These are phyloP conservation scores for Papilio machaon DNA, from an alignment of 1,140 invertebrate species.

Conservation along the genomic window DNA sequence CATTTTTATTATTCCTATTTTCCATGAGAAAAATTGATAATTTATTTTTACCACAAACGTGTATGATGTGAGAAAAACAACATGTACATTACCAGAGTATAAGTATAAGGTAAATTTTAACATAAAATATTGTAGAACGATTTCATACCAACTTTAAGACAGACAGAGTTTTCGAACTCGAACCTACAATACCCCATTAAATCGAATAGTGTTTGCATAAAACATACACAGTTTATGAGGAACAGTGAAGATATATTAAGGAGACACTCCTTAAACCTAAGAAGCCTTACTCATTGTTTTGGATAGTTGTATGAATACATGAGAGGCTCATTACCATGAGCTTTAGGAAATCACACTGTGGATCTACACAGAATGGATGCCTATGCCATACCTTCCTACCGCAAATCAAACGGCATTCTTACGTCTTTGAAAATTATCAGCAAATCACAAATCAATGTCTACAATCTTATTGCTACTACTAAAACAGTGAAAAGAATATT, in stretches of 20 bases:
- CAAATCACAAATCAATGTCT: constrained; percentile 16
- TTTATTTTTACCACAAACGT: neutral
- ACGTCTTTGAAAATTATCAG: constrained; percentile 2
- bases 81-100: too few relatives aligned
- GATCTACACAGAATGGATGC: constrained; percentile 46
- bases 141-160: neutral
- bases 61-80: too few relatives aligned
- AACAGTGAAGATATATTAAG: constrained; percentile 9
- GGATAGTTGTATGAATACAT: constrained; percentile 40
- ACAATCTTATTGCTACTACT: neutral
- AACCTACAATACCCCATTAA: neutral
- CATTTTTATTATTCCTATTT: neutral
- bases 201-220: neutral
- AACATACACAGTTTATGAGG: neutral
- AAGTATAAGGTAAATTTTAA: neutral
- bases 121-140: neutral
- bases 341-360: constrained; percentile 50
- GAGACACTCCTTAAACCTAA: constrained; percentile 16
- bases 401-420: constrained; percentile 33
- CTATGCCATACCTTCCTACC: neutral
- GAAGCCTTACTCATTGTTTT: neutral
- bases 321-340: constrained; percentile 56
- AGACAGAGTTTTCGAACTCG: neutral
- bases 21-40: neutral
- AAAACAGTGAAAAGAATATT: neutral